phyloP scores from a whole-genome alignment of 1,140 invertebrate species.

The Conus betulinus region DNA sequence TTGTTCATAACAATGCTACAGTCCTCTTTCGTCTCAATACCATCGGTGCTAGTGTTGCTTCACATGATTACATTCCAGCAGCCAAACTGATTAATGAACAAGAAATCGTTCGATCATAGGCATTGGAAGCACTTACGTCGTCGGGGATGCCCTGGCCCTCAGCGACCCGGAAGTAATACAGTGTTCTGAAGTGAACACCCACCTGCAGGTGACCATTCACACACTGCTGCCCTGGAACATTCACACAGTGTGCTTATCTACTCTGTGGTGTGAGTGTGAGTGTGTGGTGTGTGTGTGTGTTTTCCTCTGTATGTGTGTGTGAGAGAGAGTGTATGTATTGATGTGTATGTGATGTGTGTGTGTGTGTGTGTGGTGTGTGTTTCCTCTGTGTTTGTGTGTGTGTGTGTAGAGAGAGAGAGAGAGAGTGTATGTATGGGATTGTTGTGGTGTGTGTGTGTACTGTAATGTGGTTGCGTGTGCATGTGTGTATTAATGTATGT shows the following conservation, averaged over 20 bases:
- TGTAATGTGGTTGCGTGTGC: too few relatives aligned
- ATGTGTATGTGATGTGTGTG: not conserved
- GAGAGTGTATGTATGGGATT: too few relatives aligned
- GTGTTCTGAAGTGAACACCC: slow-evolving; percentile 27
- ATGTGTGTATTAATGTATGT: too few relatives aligned
- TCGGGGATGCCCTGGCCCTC: slow-evolving; percentile 22
- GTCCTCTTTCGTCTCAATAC: too few relatives aligned
- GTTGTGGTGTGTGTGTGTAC: too few relatives aligned
- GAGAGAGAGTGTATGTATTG: too few relatives aligned
- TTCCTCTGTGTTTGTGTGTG: too few relatives aligned
- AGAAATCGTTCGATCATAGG: not conserved
- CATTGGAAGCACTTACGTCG: slow-evolving; percentile 5
- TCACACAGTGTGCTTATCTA: not conserved
- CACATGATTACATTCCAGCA: not conserved
- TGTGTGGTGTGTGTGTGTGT: not conserved
- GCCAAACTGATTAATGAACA: not conserved
- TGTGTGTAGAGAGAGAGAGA: too few relatives aligned
- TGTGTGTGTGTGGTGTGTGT: too few relatives aligned
- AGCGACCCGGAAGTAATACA: slow-evolving; percentile 31
- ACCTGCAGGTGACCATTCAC: slow-evolving; percentile 35
- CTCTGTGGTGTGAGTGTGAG: too few relatives aligned
- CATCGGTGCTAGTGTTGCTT: too few relatives aligned
- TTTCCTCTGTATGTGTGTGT: not conserved
- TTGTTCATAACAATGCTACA: too few relatives aligned
- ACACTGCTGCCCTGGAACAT: slow-evolving; percentile 26